Evolutionary conservation across 1,140 invertebrate species (phyloP).

Genomic region (Kradibia gibbosae): DNA sequence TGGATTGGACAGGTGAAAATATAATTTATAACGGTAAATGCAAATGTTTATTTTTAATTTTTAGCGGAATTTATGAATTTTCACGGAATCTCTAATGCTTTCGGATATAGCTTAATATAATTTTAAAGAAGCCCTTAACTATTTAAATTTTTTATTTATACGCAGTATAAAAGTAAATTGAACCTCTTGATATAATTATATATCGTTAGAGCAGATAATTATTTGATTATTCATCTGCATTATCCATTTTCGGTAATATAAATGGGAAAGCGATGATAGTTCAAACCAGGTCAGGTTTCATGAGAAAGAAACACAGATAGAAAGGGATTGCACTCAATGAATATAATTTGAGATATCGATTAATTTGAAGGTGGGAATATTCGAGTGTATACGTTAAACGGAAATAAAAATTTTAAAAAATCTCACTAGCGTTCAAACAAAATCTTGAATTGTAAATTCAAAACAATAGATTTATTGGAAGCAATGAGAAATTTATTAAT

Average conservation of each 20-base stretch:
- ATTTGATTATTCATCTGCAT: background rate
- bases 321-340: conserved; percentile 60
- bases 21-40: no score
- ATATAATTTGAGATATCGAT: conserved; percentile 68
- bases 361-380: conserved; percentile 60
- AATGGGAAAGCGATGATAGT: background rate
- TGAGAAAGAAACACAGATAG: conserved; percentile 41
- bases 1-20: no score
- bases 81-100: no score
- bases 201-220: background rate
- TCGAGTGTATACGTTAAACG: conserved; percentile 46
- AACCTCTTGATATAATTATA: background rate
- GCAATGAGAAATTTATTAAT: no score
- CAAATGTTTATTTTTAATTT: no score
- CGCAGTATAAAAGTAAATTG: no score
- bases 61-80: no score
- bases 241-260: background rate
- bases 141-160: no score
- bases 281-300: conserved; percentile 52
- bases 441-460: no score
- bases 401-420: conserved; percentile 6
- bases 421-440: background rate
- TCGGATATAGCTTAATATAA: no score
- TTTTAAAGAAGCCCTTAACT: no score
- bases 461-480: no score